Evolutionary conservation across 1,140 invertebrate genomes (phyloP).

Genomic region (Pissodes strobi): DNA sequence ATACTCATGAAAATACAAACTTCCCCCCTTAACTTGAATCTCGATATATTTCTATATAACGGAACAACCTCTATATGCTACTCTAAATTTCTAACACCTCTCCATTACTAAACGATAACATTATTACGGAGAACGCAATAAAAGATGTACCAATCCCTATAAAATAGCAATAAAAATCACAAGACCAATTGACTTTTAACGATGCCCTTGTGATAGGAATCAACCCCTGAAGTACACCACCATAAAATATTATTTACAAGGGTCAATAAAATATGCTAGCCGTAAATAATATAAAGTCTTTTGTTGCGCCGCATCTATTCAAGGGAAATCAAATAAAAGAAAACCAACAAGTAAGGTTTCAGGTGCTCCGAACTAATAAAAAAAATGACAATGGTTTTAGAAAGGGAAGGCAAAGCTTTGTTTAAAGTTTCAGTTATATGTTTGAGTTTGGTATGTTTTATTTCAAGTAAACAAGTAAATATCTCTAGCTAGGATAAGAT

Average conservation of each 20-base stretch:
- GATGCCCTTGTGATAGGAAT: not conserved
- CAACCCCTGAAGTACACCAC: conserved; percentile 12
- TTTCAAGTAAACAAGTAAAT: too few relatives aligned
- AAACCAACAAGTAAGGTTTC: conserved; percentile 20
- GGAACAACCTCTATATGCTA: too few relatives aligned
- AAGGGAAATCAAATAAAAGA: conserved; percentile 4
- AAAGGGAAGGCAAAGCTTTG: not conserved
- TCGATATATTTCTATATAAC: too few relatives aligned
- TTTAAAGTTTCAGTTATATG: too few relatives aligned
- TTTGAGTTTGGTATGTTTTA: too few relatives aligned
- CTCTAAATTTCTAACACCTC: too few relatives aligned
- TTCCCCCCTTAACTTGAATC: too few relatives aligned
- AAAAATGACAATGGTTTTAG: not conserved
- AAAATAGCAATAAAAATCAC: conserved; percentile 16
- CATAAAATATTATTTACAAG: conserved; percentile 25
- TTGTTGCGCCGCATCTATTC: conserved; percentile 1
- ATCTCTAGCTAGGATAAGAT: too few relatives aligned
- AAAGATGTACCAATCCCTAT: too few relatives aligned
- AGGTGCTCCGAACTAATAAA: conserved; percentile 11
- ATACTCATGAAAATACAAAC: too few relatives aligned
- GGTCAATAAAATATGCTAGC: conserved; percentile 15
- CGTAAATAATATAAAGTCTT: conserved; percentile 15
- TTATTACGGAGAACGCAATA: too few relatives aligned
- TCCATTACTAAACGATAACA: too few relatives aligned
- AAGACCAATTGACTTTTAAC: conserved; percentile 10